Conservation (phyloP, 2,797 vertebrate species). For the Echiichthys vipera region DNA sequence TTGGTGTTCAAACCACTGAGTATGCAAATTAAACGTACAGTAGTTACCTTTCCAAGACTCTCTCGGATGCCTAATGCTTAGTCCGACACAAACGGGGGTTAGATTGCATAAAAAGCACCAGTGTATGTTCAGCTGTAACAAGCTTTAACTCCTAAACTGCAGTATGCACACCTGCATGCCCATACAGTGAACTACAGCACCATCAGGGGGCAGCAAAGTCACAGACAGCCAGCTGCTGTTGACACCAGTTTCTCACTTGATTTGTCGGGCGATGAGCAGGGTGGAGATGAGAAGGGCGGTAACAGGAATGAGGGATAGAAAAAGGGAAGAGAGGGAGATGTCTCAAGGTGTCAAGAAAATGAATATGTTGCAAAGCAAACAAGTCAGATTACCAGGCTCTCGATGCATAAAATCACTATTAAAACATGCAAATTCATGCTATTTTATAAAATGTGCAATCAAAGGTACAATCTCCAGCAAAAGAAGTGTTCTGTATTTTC, state of each 20-base stretch:
- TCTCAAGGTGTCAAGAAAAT: not conserved
- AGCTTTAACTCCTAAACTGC: not conserved
- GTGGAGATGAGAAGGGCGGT: slow-evolving; percentile 8
- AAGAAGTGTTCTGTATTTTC: not conserved
- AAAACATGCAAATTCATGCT: slow-evolving; percentile 24
- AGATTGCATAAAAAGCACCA: not conserved
- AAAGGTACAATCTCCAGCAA: not conserved
- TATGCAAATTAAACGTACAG: slow-evolving; percentile 37
- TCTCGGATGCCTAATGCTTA: not conserved
- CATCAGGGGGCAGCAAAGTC: slow-evolving; percentile 78
- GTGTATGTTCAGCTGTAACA: not conserved
- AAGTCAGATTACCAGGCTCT: not conserved
- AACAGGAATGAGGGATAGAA: not conserved
- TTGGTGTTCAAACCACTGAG: slow-evolving; percentile 26
- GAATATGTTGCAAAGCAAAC: slow-evolving; percentile 1
- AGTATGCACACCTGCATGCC: not conserved
- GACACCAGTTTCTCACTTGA: slow-evolving; percentile 38
- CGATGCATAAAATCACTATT: not conserved
- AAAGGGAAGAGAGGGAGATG: not conserved
- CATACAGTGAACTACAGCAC: slow-evolving; percentile 10
- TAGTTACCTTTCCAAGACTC: not conserved
- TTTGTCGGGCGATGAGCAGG: slow-evolving; percentile 10
- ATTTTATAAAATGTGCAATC: not conserved
- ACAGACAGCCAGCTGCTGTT: slow-evolving; percentile 40
- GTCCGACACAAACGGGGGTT: not conserved